These are phyloP conservation scores for Etheostoma cragini DNA, from an alignment of 2,113 vertebrate species.

Conservation along the genomic window DNA sequence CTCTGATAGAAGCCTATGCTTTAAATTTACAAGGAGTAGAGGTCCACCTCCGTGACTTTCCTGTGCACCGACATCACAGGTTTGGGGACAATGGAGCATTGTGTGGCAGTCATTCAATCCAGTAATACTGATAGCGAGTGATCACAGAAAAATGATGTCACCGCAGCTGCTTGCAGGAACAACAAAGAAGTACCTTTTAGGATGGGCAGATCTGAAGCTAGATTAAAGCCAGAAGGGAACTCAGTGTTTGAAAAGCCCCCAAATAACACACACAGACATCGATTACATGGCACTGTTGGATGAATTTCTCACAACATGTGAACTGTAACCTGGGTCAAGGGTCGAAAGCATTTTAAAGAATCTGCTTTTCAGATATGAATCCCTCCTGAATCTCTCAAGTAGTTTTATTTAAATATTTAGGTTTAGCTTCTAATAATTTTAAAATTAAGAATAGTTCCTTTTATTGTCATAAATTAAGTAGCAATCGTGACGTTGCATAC, in stretches of 20 bases:
- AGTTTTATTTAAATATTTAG: not conserved
- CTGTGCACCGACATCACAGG: constrained; percentile 73
- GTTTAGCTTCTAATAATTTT: not conserved
- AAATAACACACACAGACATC: constrained; percentile 41
- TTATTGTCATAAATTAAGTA: too few relatives aligned
- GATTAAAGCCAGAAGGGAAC: constrained; percentile 67
- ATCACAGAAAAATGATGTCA: constrained; percentile 84
- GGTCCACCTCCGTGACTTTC: constrained; percentile 57
- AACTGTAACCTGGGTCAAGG: not conserved
- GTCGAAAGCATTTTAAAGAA: constrained; percentile 2
- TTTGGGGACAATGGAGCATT: constrained; percentile 80
- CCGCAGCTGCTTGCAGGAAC: constrained; percentile 71
- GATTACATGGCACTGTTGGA: constrained; percentile 29
- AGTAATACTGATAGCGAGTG: constrained; percentile 76
- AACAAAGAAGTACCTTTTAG: constrained; percentile 79
- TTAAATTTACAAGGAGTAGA: constrained; percentile 59
- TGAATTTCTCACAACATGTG: constrained; percentile 5
- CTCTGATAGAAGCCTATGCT: constrained; percentile 42
- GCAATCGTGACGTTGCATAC: too few relatives aligned
- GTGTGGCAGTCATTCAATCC: constrained; percentile 80
- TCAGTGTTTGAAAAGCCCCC: constrained; percentile 28
- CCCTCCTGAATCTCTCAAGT: not conserved
- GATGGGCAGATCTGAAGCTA: constrained; percentile 73
- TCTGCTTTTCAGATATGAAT: not conserved
- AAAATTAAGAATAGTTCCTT: not conserved